Conservation (phyloP, 2,113 vertebrate genomes). For the Okapia johnstoni region DNA sequence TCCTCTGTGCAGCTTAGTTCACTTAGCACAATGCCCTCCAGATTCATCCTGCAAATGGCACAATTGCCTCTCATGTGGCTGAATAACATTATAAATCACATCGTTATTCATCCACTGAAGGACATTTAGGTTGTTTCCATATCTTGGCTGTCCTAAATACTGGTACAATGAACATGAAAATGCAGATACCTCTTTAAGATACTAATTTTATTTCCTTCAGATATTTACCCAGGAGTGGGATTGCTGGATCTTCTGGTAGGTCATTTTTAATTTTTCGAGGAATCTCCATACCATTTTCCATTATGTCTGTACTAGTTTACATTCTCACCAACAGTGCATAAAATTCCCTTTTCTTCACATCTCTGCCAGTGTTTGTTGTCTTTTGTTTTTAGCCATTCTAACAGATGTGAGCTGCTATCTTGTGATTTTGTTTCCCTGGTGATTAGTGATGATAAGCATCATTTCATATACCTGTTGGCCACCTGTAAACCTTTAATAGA, state of each 20-base stretch:
- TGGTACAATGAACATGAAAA: background rate
- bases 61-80: background rate
- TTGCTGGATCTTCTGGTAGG: background rate
- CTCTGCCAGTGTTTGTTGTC: background rate
- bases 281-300: background rate
- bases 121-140: background rate
- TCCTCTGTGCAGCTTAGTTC: background rate
- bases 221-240: background rate
- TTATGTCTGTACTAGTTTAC: background rate
- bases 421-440: background rate
- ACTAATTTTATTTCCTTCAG: background rate
- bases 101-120: background rate
- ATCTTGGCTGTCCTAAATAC: background rate
- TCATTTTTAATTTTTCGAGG: background rate
- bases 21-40: background rate
- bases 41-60: background rate
- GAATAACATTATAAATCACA: background rate
- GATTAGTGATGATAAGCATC: background rate
- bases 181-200: background rate
- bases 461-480: background rate
- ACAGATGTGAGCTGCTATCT: background rate
- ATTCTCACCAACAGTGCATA: background rate
- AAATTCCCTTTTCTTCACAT: background rate
- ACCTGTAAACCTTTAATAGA: background rate
- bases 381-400: background rate